Conservation (phyloP, 2,797 vertebrate species). For the Pangasius sanitwongsei region DNA sequence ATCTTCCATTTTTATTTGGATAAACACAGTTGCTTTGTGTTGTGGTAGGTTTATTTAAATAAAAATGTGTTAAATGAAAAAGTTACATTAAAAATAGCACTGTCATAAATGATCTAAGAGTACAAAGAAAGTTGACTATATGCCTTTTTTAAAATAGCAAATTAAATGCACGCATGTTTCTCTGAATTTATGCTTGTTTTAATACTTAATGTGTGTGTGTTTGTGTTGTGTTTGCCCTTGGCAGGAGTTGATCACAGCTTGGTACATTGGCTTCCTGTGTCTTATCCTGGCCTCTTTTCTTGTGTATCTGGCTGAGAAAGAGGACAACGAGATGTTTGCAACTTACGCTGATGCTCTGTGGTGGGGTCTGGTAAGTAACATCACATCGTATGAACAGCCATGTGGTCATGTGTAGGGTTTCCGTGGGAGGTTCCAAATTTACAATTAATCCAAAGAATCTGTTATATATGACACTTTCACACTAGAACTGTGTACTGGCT, state of each 20-base stretch:
- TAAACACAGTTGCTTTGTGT: neutral
- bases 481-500: no score
- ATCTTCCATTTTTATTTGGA: neutral
- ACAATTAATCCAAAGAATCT: neutral
- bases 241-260: constrained; percentile 87
- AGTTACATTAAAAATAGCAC: neutral
- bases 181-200: neutral
- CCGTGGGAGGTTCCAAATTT: neutral
- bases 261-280: constrained; percentile 98
- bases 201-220: neutral
- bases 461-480: no score
- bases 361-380: constrained; percentile 94
- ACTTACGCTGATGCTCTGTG: constrained; percentile 97
- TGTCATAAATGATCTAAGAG: neutral
- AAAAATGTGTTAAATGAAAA: neutral
- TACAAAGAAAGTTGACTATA: neutral
- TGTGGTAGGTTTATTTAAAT: neutral
- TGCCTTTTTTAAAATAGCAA: neutral
- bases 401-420: no score
- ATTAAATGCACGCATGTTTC: neutral
- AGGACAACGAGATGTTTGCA: constrained; percentile 95
- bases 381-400: neutral
- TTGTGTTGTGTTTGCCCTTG: constrained; percentile 31
- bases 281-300: constrained; percentile 97
- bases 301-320: constrained; percentile 97